These are phyloP conservation scores for Macaca mulatta DNA, from an alignment of 2,113 vertebrate genomes.

Conservation along the genomic window DNA sequence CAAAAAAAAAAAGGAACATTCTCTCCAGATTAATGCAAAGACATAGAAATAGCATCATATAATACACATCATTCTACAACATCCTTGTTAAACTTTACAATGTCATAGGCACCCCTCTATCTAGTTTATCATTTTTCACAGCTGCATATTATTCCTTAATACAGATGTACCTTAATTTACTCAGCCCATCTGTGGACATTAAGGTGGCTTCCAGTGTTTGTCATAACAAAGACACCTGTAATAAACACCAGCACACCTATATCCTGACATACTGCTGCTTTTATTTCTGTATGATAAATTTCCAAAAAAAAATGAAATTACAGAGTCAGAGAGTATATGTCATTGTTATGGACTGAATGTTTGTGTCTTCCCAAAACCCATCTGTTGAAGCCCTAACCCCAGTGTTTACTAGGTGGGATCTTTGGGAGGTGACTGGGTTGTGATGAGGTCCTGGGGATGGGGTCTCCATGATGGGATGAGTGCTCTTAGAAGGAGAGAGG, in stretches of 20 bases:
- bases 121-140: not conserved
- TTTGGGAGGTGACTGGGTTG: not conserved
- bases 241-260: not conserved
- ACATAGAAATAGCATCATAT: not conserved
- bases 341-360: not conserved
- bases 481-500: no score
- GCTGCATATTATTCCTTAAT: not conserved
- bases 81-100: not conserved
- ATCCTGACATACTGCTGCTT: not conserved
- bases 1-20: not conserved
- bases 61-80: not conserved
- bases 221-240: not conserved
- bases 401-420: no score
- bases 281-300: not conserved
- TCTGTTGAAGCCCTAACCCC: not conserved
- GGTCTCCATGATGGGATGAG: not conserved
- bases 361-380: not conserved
- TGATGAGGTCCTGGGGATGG: not conserved
- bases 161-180: not conserved
- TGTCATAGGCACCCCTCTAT: not conserved
- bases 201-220: not conserved
- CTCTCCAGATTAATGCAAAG: not conserved
- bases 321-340: not conserved
- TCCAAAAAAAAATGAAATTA: not conserved
- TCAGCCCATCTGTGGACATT: not conserved